A percentile compares a stretch with the other conserved stretches of the same genome.
Conservation (phyloP, 2,797 vertebrate species). For the Morus bassanus region DNA sequence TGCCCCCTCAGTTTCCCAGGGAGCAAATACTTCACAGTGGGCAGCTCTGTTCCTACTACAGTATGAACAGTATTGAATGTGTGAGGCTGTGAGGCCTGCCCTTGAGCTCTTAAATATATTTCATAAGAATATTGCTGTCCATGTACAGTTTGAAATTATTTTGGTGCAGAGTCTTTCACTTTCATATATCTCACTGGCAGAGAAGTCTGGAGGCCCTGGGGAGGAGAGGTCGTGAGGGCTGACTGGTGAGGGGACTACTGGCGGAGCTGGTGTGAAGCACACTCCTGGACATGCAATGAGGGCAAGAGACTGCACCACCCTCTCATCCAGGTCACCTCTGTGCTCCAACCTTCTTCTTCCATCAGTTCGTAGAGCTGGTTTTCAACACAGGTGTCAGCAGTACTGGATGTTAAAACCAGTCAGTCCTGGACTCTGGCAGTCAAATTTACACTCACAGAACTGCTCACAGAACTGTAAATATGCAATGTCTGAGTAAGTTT, state of each 20-base stretch:
- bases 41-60: not conserved
- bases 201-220: not conserved
- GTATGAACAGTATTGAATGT: not conserved
- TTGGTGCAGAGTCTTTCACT: not conserved
- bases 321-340: not conserved
- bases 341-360: not conserved
- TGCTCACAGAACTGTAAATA: not conserved
- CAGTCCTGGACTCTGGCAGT: not conserved
- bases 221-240: not conserved
- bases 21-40: not conserved
- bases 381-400: not conserved
- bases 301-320: not conserved
- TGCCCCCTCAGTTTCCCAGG: not conserved
- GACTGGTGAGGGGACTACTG: not conserved
- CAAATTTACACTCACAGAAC: accelerated
- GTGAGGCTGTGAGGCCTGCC: not conserved
- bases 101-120: not conserved
- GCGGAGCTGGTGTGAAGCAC: not conserved
- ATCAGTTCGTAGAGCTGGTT: not conserved
- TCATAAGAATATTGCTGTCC: not conserved
- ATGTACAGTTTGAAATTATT: not conserved
- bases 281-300: not conserved
- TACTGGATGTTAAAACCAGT: not conserved
- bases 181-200: not conserved
- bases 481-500: not conserved